Base-by-base conservation (phyloP, 2,113 vertebrate genomes). In the Rhinogobius similis region DNA sequence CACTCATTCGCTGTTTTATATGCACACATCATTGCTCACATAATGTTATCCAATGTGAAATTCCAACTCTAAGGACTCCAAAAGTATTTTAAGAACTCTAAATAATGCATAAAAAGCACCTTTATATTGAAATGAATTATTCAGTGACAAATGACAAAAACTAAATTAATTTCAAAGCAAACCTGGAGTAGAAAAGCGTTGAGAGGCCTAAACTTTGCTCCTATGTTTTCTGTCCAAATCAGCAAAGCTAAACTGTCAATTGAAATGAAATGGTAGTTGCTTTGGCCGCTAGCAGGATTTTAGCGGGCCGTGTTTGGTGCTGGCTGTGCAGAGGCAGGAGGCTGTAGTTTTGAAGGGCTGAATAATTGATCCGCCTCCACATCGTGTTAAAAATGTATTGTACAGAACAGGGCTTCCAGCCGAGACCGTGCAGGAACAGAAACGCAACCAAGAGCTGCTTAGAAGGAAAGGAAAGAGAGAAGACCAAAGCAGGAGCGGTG, bases 371-470 rank as follows among this genome's bases (percentile, higher is more conserved):
- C n/a, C 18, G 18, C 29, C 29, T 61, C 18, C 58, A 61, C 58
- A 38, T 16, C 21, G 21, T 13, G 36, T 63, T 63, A 63, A 63
- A 63, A 63, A 63, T 63, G 62, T 63, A 63, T 63, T 23, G 62
- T 63, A 63, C 62, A 63, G 38, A 13, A 41, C 10, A 39, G 10
- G 13, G 58, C 55, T 27, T 16, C 13, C 11, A 61, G 62, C 6
- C 16, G n/a, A 24, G 36, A 43, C 29, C 29, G n/a, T 7, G 39
- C 10, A 23, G 38, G 58, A 10, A 63, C 29, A 21, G 16, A 63
- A 43, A 63, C 21, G 11, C 62, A 1, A 21, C 7, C 32, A 24
- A 41, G 20, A 41, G 5, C 38, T 11, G 8, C 32, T 41, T 24
- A 21, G 13, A 63, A 16, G 38, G 12, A 43, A 1, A 62, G 32